Evolutionary conservation across 2,113 vertebrate species (phyloP).

Genomic region (Pontoporia blainvillei): DNA sequence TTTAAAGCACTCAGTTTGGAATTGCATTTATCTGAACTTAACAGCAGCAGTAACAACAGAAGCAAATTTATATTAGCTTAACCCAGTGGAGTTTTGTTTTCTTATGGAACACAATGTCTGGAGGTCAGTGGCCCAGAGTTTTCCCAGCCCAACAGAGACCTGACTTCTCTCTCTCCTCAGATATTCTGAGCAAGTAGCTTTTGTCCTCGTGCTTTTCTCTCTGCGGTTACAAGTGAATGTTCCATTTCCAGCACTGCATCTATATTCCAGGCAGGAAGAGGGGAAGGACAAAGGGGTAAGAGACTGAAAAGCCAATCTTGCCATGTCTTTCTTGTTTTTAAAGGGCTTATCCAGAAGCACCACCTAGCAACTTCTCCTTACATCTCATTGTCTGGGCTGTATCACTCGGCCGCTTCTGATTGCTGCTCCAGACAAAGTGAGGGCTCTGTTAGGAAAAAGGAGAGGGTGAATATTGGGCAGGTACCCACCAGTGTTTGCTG

Average conservation of each 20-base stretch:
- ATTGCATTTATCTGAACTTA: background rate
- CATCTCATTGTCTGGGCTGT: background rate
- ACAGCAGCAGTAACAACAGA: background rate
- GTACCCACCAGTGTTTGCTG: background rate
- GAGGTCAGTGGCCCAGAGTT: background rate
- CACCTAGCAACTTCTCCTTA: background rate
- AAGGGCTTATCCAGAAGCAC: background rate
- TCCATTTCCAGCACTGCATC: background rate
- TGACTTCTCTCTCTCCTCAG: background rate
- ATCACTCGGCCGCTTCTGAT: background rate
- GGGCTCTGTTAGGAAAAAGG: background rate
- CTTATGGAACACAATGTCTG: background rate
- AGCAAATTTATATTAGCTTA: background rate
- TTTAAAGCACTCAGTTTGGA: background rate
- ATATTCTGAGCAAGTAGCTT: background rate
- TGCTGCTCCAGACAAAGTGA: background rate
- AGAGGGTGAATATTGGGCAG: background rate
- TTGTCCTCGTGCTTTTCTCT: background rate
- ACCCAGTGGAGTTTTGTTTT: background rate
- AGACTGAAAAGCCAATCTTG: background rate
- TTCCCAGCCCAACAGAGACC: background rate
- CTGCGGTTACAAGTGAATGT: background rate
- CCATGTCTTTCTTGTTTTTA: background rate
- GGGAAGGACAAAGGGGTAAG: background rate
- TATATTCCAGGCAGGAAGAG: background rate